Conservation (phyloP, 1,140 invertebrate genomes). For the Drosophila ambigua region DNA sequence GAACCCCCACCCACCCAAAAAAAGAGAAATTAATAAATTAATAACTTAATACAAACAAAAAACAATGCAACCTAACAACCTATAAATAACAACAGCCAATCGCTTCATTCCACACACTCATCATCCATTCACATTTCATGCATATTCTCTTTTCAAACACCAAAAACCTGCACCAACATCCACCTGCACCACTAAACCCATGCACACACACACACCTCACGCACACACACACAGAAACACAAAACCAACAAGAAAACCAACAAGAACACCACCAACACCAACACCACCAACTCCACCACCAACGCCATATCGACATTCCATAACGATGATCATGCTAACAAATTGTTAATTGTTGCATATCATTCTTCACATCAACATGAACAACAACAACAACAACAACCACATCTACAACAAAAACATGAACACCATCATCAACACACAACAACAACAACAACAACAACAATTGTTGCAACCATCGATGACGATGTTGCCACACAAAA, state of each 20-base stretch:
- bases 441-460: conserved; percentile 52
- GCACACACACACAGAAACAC: conserved; percentile 44
- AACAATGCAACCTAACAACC: too few species aligned
- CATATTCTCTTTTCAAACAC: conserved; percentile 58
- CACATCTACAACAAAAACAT: conserved; percentile 35
- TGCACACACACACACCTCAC: conserved; percentile 51
- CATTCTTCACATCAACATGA: conserved; percentile 82
- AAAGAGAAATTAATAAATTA: not conserved
- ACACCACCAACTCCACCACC: conserved; percentile 33
- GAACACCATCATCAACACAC: conserved; percentile 48
- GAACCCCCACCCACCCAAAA: not conserved
- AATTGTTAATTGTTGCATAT: conserved; percentile 83
- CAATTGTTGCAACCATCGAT: conserved; percentile 52
- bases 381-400: conserved; percentile 64
- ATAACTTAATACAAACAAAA: too few species aligned
- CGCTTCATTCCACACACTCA: conserved; percentile 6
- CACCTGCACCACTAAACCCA: conserved; percentile 22
- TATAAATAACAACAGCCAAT: conserved; percentile 2
- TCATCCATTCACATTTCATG: conserved; percentile 50
- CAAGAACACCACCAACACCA: conserved; percentile 31
- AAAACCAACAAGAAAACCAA: conserved; percentile 28
- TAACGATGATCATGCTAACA: conserved; percentile 79
- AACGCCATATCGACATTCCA: too few species aligned
- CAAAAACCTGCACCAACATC: conserved; percentile 24
- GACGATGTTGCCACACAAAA: conserved; percentile 80